A percentile compares a stretch with the other conserved stretches of the same genome.
phyloP scores from a whole-genome alignment of 2,797 vertebrate species.

The Danionella dracula region DNA sequence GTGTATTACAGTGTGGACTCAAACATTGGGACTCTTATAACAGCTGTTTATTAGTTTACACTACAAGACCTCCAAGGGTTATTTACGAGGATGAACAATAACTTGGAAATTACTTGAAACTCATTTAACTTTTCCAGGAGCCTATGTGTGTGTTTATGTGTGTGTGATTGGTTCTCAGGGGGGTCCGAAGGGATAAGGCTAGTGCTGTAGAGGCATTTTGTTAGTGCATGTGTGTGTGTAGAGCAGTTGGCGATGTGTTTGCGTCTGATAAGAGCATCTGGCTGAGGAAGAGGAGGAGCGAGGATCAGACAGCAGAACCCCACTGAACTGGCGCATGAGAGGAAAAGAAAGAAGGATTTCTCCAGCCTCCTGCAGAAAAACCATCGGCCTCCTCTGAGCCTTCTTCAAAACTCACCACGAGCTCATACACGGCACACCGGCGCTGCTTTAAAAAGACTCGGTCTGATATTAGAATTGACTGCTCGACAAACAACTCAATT shows the following conservation, averaged over 20 bases:
- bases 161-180: neutral
- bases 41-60: too few species aligned
- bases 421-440: neutral
- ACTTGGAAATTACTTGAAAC: neutral
- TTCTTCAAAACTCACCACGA: constrained; percentile 24
- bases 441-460: constrained; percentile 4
- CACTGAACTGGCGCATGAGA: neutral
- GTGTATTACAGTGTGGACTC: too few species aligned
- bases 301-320: constrained; percentile 34
- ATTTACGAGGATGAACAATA: neutral
- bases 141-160: constrained; percentile 5
- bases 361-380: constrained; percentile 13
- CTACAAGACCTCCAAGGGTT: too few species aligned
- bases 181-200: neutral
- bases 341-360: constrained; percentile 1
- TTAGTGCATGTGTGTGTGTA: constrained; percentile 28
- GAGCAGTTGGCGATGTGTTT: constrained; percentile 17
- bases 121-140: neutral
- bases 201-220: neutral
- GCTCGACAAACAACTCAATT: constrained; percentile 26
- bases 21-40: too few species aligned
- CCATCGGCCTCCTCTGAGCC: constrained; percentile 7
- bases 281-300: constrained; percentile 40
- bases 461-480: neutral
- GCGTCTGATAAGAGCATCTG: constrained; percentile 39